Evolutionary conservation across 2,888 invertebrate genomes (phyloP), one percentile per base, ranked within the genome.

Genomic region (Ceramica pisi): DNA sequence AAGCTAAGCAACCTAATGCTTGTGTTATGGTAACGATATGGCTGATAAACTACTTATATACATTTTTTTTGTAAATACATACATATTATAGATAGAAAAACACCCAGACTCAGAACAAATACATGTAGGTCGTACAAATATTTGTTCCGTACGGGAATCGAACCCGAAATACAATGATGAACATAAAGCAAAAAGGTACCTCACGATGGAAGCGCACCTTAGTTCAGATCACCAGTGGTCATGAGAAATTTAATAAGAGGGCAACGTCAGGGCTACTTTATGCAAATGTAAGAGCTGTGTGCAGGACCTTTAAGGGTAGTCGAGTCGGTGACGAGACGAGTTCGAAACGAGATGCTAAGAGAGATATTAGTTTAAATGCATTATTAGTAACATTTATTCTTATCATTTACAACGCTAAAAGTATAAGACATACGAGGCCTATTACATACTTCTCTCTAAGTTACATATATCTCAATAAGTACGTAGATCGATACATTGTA

Each of bases 381-480:
- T 23, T 14, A 31, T 35, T 23, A 38, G 31, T 26, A 16, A 50
- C 21, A 50, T 48, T 57, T 31, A 12, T 23, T n/a, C 44, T 12
- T 50, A 23, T 31, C 9, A 46, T 61, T 51, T n/a, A 12, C 21
- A 66, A 77, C 23, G 46, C 65, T 73, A 72, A 70, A 73, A 78
- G 50, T 65, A 10, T 38, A 44, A 38, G 48, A 67, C 48, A 53
- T 10, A 16, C 26, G n/a, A 71, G 23, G 65, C 55, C 53, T 84
- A 67, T 80, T 74, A 72, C 0, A 57, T 75, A 61, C 23, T 67
- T 67, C 10, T 80, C n/a, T n/a, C n/a, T n/a, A n/a, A n/a, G n/a
- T n/a, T n/a, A n/a, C n/a, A n/a, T n/a, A n/a, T 89, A 89, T 89
- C 88, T 91, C 88, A 60, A 81, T 90, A 90, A 91, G 87, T 92